Conservation (phyloP, 1,140 invertebrate species). For the Bicyclus anynana region DNA sequence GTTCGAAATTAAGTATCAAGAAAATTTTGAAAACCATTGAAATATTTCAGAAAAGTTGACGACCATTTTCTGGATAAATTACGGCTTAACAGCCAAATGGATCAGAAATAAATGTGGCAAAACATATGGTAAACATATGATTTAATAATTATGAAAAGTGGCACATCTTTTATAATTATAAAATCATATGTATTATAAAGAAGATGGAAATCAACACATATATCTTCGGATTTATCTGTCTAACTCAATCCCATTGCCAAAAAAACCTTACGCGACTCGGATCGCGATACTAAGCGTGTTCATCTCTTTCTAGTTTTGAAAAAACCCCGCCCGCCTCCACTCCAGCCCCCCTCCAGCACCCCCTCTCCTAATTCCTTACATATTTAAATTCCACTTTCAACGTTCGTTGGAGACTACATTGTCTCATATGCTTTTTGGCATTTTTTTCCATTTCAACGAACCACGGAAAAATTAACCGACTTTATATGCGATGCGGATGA, state of each 20-base stretch:
- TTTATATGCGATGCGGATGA: not conserved
- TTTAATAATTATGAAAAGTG: no score
- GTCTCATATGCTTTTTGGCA: slow-evolving; percentile 61
- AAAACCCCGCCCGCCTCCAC: slow-evolving; percentile 43
- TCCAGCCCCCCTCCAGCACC: slow-evolving; percentile 20
- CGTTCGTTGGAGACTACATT: slow-evolving; percentile 63
- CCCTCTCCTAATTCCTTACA: slow-evolving; percentile 72
- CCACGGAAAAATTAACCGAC: slow-evolving; percentile 12
- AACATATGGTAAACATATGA: no score
- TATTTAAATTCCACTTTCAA: slow-evolving; percentile 75
- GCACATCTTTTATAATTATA: no score
- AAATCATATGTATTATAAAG: no score
- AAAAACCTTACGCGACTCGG: slow-evolving; percentile 39
- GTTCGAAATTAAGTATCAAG: no score
- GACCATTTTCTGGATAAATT: no score
- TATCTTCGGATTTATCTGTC: slow-evolving; percentile 49
- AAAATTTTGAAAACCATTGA: no score
- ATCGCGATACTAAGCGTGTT: slow-evolving; percentile 74
- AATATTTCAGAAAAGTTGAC: no score
- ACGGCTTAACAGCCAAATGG: no score
- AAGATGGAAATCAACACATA: no score
- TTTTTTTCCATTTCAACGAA: slow-evolving; percentile 37
- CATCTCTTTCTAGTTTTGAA: slow-evolving; percentile 76
- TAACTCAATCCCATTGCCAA: slow-evolving; percentile 31
- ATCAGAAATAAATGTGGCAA: no score